A percentile compares a stretch with the other conserved stretches of the same genome.
These are phyloP conservation scores for Chloropsis hardwickii DNA, from an alignment of 2,113 vertebrate genomes.

Conservation along the genomic window DNA sequence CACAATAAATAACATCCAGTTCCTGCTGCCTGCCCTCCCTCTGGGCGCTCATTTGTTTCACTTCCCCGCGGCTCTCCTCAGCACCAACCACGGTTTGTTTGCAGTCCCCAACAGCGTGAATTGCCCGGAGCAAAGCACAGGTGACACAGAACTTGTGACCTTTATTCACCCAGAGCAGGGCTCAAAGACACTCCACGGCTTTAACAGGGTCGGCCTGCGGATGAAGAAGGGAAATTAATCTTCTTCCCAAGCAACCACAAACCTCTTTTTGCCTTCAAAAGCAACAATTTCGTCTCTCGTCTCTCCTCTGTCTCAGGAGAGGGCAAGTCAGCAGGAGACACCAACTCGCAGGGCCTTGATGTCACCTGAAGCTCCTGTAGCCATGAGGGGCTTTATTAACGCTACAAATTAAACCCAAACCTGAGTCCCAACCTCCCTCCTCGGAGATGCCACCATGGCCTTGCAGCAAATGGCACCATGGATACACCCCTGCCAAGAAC, in stretches of 20 bases:
- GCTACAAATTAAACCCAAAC: background rate
- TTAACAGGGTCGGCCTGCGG: rapidly evolving
- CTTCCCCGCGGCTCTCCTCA: background rate
- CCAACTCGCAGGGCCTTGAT: background rate
- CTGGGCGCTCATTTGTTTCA: background rate
- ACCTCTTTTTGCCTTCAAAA: background rate
- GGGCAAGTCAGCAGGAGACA: background rate
- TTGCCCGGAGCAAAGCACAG: background rate
- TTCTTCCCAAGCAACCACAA: background rate
- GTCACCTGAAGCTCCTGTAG: background rate
- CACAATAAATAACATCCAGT: background rate
- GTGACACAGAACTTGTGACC: background rate
- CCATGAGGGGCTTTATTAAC: background rate
- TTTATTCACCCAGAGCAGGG: rapidly evolving
- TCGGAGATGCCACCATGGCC: rapidly evolving
- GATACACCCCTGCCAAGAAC: background rate
- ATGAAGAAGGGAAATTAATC: background rate
- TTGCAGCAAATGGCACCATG: background rate
- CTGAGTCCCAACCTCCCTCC: background rate
- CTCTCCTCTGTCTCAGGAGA: background rate
- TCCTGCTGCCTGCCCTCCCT: background rate
- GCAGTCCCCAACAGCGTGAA: background rate
- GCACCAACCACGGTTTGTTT: background rate
- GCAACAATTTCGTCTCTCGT: background rate
- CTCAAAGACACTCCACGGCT: background rate